Evolutionary conservation across 1,140 invertebrate genomes (phyloP).

Genomic region (Neodiprion virginianus): DNA sequence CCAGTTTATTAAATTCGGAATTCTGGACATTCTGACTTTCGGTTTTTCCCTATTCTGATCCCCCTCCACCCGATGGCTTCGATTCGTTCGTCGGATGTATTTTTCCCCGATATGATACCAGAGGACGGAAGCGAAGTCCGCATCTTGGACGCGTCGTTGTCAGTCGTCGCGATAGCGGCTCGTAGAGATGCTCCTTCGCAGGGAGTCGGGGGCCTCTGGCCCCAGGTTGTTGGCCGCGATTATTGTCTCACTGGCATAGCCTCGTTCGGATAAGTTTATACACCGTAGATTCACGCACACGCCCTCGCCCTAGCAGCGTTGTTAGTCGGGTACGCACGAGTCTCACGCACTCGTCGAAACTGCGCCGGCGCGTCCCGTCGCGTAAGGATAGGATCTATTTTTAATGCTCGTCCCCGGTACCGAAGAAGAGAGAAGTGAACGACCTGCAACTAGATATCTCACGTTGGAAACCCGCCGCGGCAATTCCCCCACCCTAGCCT

Average conservation of each 20-base stretch:
- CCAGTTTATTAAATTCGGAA: no score
- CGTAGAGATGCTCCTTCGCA: background rate
- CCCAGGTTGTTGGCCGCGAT: background rate
- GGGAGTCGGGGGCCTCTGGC: background rate
- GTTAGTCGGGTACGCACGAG: slow-evolving; percentile 46
- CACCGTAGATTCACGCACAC: background rate
- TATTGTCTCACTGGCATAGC: no score
- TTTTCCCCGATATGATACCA: no score
- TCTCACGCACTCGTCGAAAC: slow-evolving; percentile 40
- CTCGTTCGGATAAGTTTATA: background rate
- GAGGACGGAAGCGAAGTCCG: no score
- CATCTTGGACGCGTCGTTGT: no score
- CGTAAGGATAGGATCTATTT: slow-evolving; percentile 49
- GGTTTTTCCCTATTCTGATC: no score
- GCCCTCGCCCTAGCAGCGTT: slow-evolving; percentile 15
- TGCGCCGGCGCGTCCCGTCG: no score
- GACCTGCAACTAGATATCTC: slow-evolving; percentile 61
- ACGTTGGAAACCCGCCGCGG: slow-evolving; percentile 25
- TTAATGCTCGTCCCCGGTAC: slow-evolving; percentile 55
- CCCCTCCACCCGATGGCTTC: no score
- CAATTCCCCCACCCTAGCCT: slow-evolving; percentile 22
- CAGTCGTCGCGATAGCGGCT: background rate
- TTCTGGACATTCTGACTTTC: no score
- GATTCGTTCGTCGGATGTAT: no score
- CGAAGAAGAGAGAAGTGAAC: slow-evolving; percentile 47